Evolutionary conservation across 2,888 invertebrate species (phyloP), one percentile per base, ranked within the genome.

Genomic region (Rotaria magnacalcarata): DNA sequence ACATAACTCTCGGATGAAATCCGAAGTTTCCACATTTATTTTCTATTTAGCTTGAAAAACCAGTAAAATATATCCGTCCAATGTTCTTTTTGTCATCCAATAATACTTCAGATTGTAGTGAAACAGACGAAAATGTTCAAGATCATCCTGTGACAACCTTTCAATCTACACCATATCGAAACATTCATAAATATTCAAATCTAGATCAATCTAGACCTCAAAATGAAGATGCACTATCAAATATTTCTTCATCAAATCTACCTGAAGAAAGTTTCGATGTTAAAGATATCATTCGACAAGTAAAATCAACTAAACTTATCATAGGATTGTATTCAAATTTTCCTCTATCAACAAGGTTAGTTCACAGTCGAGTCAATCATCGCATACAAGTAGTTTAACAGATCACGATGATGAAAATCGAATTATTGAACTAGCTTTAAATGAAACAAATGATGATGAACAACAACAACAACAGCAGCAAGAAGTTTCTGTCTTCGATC

Each of bases 231-330:
- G 6, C 19, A 19, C 8, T 67, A 27, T 67, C 67, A 27, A 14
- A 67, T 19, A 34, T 67, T 34, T 67, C 67, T 19, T 27, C 27
- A 41, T 67, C 67, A 34, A 67, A 4, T 43, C 0, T 4, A 47
- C 21, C 14, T 10, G 47, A 80, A 47, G n/a, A n/a, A 80, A 80
- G 80, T 80, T 19, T 80, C 4, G 80, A 80, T 80, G 80, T 80
- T n/a, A 80, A 47, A 24, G 80, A 80, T 14, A 80, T 80, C n/a
- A 14, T 80, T n/a, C 24, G 24, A 47, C 43, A 80, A n/a, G 80
- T 80, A 47, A 80, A 0, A 47, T 5, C 21, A n/a, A 3, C 16
- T 21, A 1, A 11, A 34, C 16, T 21, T 54, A 54, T 21, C 2
- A 54, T 2, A 21, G 19, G 0, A 54, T 54, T 19, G 19, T 54